phyloP scores from a whole-genome alignment of 2,888 invertebrate species.

The Aphodius sticticus region DNA sequence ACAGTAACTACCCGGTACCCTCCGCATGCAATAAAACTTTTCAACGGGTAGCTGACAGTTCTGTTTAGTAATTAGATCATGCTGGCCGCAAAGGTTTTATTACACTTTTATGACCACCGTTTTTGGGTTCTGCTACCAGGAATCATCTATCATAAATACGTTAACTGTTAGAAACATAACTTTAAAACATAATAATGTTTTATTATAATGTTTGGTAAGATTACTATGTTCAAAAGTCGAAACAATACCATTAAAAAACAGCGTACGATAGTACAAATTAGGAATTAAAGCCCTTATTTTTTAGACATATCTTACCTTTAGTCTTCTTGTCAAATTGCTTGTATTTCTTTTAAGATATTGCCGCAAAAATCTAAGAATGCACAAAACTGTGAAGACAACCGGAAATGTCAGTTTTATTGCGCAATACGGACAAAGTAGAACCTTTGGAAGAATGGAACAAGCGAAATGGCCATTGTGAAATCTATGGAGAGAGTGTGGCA shows the following conservation, averaged over 20 bases:
- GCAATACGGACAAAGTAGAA: background rate
- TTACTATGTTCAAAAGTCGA: too few relatives aligned
- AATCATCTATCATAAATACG: background rate
- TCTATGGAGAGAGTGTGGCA: background rate
- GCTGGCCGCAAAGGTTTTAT: background rate
- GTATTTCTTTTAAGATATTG: too few relatives aligned
- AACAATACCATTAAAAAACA: too few relatives aligned
- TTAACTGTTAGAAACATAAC: background rate
- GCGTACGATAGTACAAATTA: too few relatives aligned
- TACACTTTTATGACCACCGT: background rate
- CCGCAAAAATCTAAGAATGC: background rate
- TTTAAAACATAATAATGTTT: background rate
- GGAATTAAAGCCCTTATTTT: too few relatives aligned
- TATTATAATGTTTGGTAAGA: background rate
- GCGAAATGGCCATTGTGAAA: background rate
- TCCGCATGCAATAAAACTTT: background rate
- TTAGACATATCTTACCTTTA: too few relatives aligned
- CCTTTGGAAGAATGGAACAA: background rate
- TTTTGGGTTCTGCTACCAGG: background rate
- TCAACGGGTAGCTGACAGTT: background rate
- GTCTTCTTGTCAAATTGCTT: too few relatives aligned
- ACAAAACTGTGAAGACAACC: background rate
- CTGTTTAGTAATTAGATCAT: background rate
- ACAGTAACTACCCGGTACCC: background rate
- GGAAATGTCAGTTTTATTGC: background rate